Evolutionary conservation across 2,888 invertebrate species (phyloP).

Genomic region (Hybos culiciformis): DNA sequence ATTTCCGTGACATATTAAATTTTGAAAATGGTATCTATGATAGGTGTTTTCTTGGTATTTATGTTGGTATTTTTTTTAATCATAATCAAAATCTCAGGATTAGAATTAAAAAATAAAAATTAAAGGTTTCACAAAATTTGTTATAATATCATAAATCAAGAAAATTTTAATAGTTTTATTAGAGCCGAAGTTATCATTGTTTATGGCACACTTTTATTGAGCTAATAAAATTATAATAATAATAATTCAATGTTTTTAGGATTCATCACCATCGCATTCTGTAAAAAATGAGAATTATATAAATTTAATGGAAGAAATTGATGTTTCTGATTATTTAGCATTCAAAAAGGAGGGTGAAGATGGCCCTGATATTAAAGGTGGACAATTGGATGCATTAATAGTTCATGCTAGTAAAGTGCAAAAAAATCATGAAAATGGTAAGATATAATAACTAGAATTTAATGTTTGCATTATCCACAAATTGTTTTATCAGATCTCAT

Average conservation of each 20-base stretch:
- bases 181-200: not conserved
- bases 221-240: not conserved
- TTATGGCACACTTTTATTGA: not conserved
- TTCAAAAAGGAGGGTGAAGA: constrained; percentile 70
- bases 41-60: too few relatives aligned
- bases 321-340: constrained; percentile 65
- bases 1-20: too few relatives aligned
- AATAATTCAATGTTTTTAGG: constrained; percentile 10
- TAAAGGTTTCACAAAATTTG: too few relatives aligned
- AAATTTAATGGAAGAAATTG: constrained; percentile 64
- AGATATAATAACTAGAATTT: too few relatives aligned
- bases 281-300: constrained; percentile 21
- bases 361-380: constrained; percentile 84
- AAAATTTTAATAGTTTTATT: too few relatives aligned
- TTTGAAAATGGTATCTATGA: too few relatives aligned
- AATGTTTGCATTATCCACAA: too few relatives aligned
- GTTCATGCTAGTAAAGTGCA: constrained; percentile 93
- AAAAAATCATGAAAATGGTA: constrained; percentile 42
- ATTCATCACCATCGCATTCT: constrained; percentile 17
- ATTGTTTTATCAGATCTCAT: too few relatives aligned
- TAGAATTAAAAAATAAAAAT: too few relatives aligned
- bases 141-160: not conserved
- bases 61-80: too few relatives aligned
- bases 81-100: too few relatives aligned
- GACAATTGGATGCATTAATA: constrained; percentile 84